Evolutionary conservation across 2,113 vertebrate species (phyloP), one percentile per base, ranked within the genome.

Genomic region (Chrysemys picta): DNA sequence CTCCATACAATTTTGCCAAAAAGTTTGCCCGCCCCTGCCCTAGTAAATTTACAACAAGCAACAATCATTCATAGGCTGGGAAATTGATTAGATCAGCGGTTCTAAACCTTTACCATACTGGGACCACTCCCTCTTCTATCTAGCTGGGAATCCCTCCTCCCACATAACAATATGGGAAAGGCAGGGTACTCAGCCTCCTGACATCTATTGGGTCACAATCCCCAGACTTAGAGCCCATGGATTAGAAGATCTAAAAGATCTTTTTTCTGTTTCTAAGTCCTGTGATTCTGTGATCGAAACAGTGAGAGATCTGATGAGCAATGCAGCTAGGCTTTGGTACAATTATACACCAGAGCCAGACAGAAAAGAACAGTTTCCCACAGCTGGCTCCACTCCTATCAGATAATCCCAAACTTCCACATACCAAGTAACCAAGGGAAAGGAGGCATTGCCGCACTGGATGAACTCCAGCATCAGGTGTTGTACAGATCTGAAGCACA

Each of bases 1-100:
- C 50, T 50, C 50, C 50, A 50, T 50, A 50, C 50, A 50, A 50
- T 50, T 50, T 50, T 50, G 50, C 50, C 50, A 50, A 50, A 50
- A 50, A 50, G 50, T 14, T 50, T 50, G 50, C 13, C 50, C 14
- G 13, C 13, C 21, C 16, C 21, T 56, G 27, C 21, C 21, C 21
- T 56, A 25, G 45, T 29, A 87, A 29, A 54, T 0, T 1, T 1
- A 0, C 0, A 0, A 10, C 12, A n/a, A 52, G n/a, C 16, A 79
- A 47, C 31, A n/a, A 65, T 65, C 31, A 65, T 4, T 8, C 29
- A 59, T 11, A 29, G 12, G 17, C 35, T 59, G 82, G 82, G 82
- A 19, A 16, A 14, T 47, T 25, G 45, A 2, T 38, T 22, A 22
- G 16, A 57, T 59, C 83, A 25, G 56, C 2, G 29, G 24, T 45